Evolutionary conservation across 2,113 vertebrate genomes (phyloP), one percentile per base, ranked within the genome.

Genomic region (Ameiurus melas): DNA sequence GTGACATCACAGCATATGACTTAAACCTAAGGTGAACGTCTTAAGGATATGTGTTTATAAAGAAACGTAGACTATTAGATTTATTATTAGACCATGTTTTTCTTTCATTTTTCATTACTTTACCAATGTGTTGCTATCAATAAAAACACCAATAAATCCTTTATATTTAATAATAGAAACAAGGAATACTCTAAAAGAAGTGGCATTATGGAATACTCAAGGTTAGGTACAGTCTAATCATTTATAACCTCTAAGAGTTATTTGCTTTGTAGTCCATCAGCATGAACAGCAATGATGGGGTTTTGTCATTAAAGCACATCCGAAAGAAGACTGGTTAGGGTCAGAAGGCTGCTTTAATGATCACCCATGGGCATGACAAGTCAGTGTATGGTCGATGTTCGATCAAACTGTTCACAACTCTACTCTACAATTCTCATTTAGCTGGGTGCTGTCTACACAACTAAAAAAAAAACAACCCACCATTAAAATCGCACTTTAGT

Each of bases 271-370:
- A 80, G 83, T 57, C 55, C 43, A 27, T 62, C 20, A 14, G 2
- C 14, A 43, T 39, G 22, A 75, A 77, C 17, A 36, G 39, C 57
- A 85, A 60, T 75, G 30, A 55, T 17, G 25, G 12, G 64, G 80
- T 53, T 85, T 55, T 57, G 30, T 43, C 7, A 73, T 90, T 43
- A 85, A 82, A 85, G 22, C 58, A 66, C 79, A 62, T 57, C 43
- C 39, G 68, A 71, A 75, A 79, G 36, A 27, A 13, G n/a, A 27
- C 47, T 82, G 17, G 39, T 55, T 64, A 62, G 85, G 75, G 66
- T 57, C 84, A 51, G 12, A 64, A 58, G 53, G 30, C 86, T 64
- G 84, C 68, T 85, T 68, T 88, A 88, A 82, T 73, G n/a, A 83
- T 75, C 43, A 64, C 86, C 75, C 70, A 60, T 62, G 58, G 68